Conservation (phyloP, 2,113 vertebrate genomes). For the Tenrec ecaudatus region DNA sequence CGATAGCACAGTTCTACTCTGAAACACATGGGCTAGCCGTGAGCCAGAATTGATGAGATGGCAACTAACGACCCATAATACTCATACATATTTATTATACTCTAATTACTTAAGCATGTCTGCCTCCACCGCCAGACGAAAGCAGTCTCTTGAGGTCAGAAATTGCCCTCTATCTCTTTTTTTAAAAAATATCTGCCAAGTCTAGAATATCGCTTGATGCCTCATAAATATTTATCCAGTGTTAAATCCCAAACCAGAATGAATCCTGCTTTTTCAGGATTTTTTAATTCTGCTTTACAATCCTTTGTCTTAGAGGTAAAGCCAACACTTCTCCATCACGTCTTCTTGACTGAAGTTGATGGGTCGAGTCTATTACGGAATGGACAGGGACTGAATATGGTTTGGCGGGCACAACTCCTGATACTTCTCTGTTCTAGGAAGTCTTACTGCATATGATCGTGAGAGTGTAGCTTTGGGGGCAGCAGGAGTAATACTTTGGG, state of each 20-base stretch:
- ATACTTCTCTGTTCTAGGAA: constrained; percentile 83
- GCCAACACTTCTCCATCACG: neutral
- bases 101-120: neutral
- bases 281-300: neutral
- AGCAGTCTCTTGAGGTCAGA: neutral
- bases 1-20: neutral
- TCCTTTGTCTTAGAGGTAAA: constrained; percentile 9
- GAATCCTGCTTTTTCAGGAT: neutral
- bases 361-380: neutral
- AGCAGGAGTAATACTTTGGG: constrained; percentile 96
- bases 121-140: neutral
- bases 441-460: constrained; percentile 92
- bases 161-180: neutral
- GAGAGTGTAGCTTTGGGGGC: constrained; percentile 94
- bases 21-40: neutral
- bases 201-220: constrained; percentile 1
- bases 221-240: neutral
- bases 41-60: neutral
- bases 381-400: neutral
- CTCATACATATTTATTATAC: neutral
- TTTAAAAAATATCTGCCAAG: neutral
- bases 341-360: neutral
- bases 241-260: neutral
- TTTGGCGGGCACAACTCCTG: neutral
- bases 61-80: neutral